Conservation (phyloP, 2,797 vertebrate genomes). For the Lophotriccus pileatus region DNA sequence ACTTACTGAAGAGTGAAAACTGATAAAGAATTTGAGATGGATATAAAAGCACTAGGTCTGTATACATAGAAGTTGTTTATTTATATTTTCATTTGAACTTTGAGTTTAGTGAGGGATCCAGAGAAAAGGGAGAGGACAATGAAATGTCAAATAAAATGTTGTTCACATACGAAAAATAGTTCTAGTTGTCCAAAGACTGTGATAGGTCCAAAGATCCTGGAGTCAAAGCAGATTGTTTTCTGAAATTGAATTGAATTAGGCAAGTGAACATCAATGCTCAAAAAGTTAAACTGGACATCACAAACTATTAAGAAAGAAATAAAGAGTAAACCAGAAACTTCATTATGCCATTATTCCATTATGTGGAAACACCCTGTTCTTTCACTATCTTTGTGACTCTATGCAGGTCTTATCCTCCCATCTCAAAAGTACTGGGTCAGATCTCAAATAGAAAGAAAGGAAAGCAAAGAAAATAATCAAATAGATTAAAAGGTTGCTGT, state of each 20-base stretch:
- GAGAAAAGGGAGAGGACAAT: neutral
- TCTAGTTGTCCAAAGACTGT: neutral
- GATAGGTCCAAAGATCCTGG: neutral
- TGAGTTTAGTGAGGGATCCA: neutral
- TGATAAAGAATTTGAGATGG: neutral
- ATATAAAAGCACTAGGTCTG: neutral
- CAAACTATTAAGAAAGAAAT: neutral
- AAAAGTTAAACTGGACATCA: neutral
- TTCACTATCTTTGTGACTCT: neutral
- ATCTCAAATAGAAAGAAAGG: neutral
- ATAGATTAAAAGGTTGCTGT: rapidly evolving
- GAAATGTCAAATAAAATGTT: neutral
- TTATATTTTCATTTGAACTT: neutral
- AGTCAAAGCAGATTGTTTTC: neutral
- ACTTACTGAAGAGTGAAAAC: neutral
- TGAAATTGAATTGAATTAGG: neutral
- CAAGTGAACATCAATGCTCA: neutral
- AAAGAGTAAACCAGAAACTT: neutral
- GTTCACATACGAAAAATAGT: neutral
- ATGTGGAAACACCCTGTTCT: neutral
- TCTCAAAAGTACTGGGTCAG: neutral
- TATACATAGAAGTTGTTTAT: neutral
- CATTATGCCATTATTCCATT: neutral
- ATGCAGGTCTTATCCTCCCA: neutral
- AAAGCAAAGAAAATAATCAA: neutral